These are phyloP conservation scores for Campoletis raptor DNA, from an alignment of 2,888 invertebrate genomes.

Conservation along the genomic window DNA sequence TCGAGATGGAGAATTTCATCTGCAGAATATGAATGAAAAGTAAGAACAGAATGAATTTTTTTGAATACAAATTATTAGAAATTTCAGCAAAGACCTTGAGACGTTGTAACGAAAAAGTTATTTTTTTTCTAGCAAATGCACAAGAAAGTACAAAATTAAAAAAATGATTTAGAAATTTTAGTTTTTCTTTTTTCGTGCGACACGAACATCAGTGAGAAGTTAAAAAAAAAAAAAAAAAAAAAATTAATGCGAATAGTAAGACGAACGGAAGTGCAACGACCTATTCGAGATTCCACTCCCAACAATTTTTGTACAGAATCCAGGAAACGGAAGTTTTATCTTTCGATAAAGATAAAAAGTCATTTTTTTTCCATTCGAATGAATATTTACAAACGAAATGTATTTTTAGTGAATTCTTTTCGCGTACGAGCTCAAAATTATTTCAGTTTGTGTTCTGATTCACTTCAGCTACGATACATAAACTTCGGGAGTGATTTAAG, in stretches of 20 bases:
- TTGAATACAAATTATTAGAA: neutral
- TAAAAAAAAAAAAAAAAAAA: neutral
- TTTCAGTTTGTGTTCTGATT: constrained; percentile 2
- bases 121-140: neutral
- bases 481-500: constrained; percentile 22
- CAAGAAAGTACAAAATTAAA: neutral
- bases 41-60: neutral
- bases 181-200: neutral
- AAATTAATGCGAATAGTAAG: neutral
- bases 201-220: neutral
- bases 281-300: neutral
- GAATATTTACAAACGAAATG: neutral
- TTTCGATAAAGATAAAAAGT: constrained; percentile 9
- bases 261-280: constrained; percentile 32
- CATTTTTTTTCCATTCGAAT: constrained; percentile 5
- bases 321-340: constrained; percentile 50
- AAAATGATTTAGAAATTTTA: neutral
- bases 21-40: neutral
- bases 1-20: constrained; percentile 16
- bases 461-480: constrained; percentile 6
- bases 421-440: neutral
- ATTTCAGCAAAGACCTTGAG: neutral
- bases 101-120: neutral
- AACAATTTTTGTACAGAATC: neutral
- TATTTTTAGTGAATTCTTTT: constrained; percentile 16